Conservation (phyloP, 2,888 invertebrate species). For the Cheilosia pagana region DNA sequence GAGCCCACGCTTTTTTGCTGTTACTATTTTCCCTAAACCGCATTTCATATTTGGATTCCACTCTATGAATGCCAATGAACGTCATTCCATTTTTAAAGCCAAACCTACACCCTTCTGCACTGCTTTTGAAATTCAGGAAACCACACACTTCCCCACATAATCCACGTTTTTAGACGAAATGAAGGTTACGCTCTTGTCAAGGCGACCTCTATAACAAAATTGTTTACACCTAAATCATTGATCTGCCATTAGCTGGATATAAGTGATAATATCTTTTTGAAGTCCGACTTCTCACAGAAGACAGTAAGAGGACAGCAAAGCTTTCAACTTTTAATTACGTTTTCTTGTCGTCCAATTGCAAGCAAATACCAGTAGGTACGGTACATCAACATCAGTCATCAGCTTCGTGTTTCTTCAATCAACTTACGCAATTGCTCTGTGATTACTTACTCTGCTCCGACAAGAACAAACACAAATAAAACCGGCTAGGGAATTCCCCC, state of each 20-base stretch:
- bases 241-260: not conserved
- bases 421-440: not conserved
- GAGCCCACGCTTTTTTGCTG: constrained; percentile 37
- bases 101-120: not conserved
- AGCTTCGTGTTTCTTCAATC: not conserved
- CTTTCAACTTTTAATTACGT: constrained; percentile 10
- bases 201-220: not conserved
- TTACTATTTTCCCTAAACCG: not conserved
- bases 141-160: too few relatives aligned
- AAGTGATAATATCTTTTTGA: not conserved
- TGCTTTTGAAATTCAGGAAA: too few relatives aligned
- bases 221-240: constrained; percentile 22
- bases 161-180: not conserved
- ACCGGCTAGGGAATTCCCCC: constrained; percentile 31
- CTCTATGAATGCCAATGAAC: not conserved
- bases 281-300: not conserved
- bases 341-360: constrained; percentile 3
- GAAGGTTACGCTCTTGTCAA: constrained; percentile 12
- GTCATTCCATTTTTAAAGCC: not conserved
- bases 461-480: not conserved
- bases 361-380: constrained; percentile 3
- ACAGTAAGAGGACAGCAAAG: not conserved
- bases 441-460: too few relatives aligned
- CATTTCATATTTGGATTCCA: not conserved
- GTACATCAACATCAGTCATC: not conserved